Evolutionary conservation across 2,888 invertebrate species (phyloP), one percentile per base, ranked within the genome.

Genomic region (Eupithecia vulgata): DNA sequence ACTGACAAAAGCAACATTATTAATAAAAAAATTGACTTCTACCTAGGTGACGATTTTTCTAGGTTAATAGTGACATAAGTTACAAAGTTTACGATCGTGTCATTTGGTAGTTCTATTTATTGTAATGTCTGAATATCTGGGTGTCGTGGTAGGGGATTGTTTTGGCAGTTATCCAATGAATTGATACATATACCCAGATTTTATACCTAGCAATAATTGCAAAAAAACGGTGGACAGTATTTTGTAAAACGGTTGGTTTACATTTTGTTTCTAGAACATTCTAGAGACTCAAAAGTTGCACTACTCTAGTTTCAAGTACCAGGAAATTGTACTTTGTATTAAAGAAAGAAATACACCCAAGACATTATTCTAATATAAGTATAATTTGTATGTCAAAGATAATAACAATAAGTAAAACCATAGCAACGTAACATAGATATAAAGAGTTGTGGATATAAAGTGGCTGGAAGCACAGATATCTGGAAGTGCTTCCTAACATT

Each of bases 161-260:
- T 77, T 78, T 81, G 81, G 81, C 81, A 71, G 35, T 34, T 42
- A 42, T 76, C 81, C 81, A 81, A 74, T 75, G 65, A 79, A 79
- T 81, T 78, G 81, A 80, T 80, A 76, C 73, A 12, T 40, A 64
- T 37, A 59, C 73, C 57, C 21, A 72, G 72, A 71, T 21, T 80
- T 78, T 79, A 81, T 81, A 79, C 76, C 64, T 67, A 76, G 77
- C 78, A 81, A 81, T 81, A 78, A 81, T 80, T 74, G 71, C 75
- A 70, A 64, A 42, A 52, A 72, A 77, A 77, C 73, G 72, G 67
- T 70, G 40, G 34, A 68, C 65, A 66, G 25, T 42, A 57, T 70
- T 61, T 66, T 48, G 45, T 48, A 40, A 45, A 68, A 17, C 59
- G 68, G 17, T 17, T 45, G 17, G 5, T 5, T 7, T 48, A 48